Base-by-base conservation (phyloP, 2,113 vertebrate genomes). In the Amia ocellicauda region DNA sequence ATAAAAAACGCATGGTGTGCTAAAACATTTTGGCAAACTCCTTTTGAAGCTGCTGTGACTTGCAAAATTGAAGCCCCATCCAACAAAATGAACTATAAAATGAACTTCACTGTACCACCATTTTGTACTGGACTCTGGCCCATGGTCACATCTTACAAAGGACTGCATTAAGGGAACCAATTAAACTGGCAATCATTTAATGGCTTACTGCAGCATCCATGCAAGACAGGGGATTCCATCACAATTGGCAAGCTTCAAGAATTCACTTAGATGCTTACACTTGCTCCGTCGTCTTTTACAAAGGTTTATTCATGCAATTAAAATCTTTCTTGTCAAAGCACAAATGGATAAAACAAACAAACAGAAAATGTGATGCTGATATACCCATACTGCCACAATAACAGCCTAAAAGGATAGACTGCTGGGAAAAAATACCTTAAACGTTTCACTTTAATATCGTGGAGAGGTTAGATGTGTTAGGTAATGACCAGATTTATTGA, bases 151-250 rank as follows among this genome's bases (percentile, higher is more conserved):
- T 76, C 69, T 77, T 72, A 68, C 70, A 78, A 81, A 81, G 76
- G 72, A 75, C 59, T 72, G 71, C 76, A 77, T 79, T 81, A 81
- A 75, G 70, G 67, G 74, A 78, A 70, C 73, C 74, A 79, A 79
- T 81, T 79, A 81, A 75, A 77, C 50, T 59, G 68, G 59, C 71
- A 76, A 76, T 78, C 74, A 68, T 77, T 77, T 76, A 77, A 81
- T 73, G 75, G 77, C 58, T 66, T 54, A 62, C 68, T 64, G 63
- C 58, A 55, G 73, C 77, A 72, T 69, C 73, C 77, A 68, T 69
- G 79, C 71, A 69, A 66, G 69, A 76, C 69, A 19, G 58, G 71
- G 71, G 67, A 62, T 71, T 74, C 68, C 69, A 75, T 72, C 73
- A 70, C 59, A 59, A 69, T 74, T 70, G 67, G 63, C 69, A 68